These are phyloP conservation scores for Drosophila robusta DNA, from an alignment of 2,888 invertebrate genomes.

Conservation along the genomic window DNA sequence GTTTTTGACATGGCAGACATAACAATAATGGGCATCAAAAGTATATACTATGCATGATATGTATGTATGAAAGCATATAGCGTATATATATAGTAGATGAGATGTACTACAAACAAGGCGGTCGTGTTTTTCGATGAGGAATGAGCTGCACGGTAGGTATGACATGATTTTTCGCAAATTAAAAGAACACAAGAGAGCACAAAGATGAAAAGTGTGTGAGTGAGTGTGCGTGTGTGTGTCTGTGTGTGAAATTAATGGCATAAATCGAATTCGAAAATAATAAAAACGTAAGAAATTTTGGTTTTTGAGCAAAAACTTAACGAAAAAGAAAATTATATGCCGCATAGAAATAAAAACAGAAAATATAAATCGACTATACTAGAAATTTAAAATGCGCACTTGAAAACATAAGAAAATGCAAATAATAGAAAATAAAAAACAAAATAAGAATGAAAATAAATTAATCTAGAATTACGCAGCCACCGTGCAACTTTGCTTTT, in stretches of 20 bases:
- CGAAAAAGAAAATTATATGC: constrained; percentile 40
- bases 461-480: constrained; percentile 70
- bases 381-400: constrained; percentile 46
- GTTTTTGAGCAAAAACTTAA: constrained; percentile 32
- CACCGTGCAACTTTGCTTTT: constrained; percentile 81
- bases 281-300: constrained; percentile 61
- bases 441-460: constrained; percentile 17
- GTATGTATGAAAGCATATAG: constrained; percentile 15
- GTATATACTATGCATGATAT: constrained; percentile 24
- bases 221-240: constrained; percentile 31
- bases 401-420: constrained; percentile 40
- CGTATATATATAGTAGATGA: constrained; percentile 13
- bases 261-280: constrained; percentile 73
- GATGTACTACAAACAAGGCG: constrained; percentile 19
- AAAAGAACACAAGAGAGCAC: constrained; percentile 58
- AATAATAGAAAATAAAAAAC: constrained; percentile 34
- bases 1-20: constrained; percentile 40
- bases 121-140: constrained; percentile 24
- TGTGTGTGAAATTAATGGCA: constrained; percentile 44
- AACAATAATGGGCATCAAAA: constrained; percentile 37
- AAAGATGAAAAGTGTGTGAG: constrained; percentile 45
- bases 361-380: constrained; percentile 26
- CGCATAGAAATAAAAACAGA: constrained; percentile 41
- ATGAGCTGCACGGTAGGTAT: constrained; percentile 63
- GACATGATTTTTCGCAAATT: constrained; percentile 43